Evolutionary conservation across 1,140 invertebrate species (phyloP).

Genomic region (Trichonephila clavipes): DNA sequence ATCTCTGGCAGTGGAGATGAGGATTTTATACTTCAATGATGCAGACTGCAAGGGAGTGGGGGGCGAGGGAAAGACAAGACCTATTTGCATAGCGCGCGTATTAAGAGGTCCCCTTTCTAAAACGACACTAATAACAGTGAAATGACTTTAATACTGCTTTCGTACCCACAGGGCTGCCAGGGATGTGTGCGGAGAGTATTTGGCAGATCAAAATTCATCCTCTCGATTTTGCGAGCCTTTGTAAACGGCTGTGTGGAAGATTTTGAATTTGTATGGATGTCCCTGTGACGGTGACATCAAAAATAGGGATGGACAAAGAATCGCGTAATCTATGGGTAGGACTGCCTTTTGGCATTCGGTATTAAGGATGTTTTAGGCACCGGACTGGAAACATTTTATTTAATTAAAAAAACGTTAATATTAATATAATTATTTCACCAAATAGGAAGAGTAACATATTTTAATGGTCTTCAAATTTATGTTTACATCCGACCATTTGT

Average conservation of each 20-base stretch:
- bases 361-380: too few species aligned
- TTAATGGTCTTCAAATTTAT: too few species aligned
- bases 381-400: too few species aligned
- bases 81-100: conserved; percentile 51
- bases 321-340: too few species aligned
- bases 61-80: not conserved
- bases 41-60: not conserved
- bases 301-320: not conserved
- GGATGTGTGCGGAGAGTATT: not conserved
- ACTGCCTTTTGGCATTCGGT: too few species aligned
- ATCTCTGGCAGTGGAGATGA: conserved; percentile 42
- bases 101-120: conserved; percentile 30
- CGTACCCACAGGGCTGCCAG: conserved; percentile 53
- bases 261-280: not conserved
- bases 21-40: conserved; percentile 60
- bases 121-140: conserved; percentile 66
- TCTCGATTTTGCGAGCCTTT: not conserved
- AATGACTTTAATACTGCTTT: conserved; percentile 72
- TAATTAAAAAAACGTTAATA: too few species aligned
- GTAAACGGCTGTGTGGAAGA: not conserved
- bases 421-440: too few species aligned
- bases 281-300: not conserved
- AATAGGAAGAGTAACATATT: too few species aligned
- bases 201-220: conserved; percentile 56
- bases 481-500: too few species aligned